These are phyloP conservation scores for Callosobruchus maculatus DNA, from an alignment of 2,888 invertebrate species.

Conservation along the genomic window DNA sequence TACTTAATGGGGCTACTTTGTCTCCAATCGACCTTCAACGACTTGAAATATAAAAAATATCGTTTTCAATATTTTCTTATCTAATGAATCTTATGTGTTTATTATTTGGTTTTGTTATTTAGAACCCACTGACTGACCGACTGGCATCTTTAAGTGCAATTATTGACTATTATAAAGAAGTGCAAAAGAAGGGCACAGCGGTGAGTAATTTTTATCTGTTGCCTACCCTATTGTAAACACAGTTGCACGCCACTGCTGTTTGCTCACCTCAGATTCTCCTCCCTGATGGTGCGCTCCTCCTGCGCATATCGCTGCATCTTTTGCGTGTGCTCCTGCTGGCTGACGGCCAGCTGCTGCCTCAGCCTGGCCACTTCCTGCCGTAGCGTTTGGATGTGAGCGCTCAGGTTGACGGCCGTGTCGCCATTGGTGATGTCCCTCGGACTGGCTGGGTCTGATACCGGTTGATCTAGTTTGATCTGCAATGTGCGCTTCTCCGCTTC, in stretches of 20 bases:
- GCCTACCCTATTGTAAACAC: too few relatives aligned
- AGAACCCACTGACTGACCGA: too few relatives aligned
- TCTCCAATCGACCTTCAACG: too few relatives aligned
- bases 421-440: constrained; percentile 86
- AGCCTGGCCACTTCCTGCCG: constrained; percentile 86
- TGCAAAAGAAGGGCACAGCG: too few relatives aligned
- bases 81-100: too few relatives aligned
- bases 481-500: constrained; percentile 95
- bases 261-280: constrained; percentile 72
- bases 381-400: constrained; percentile 90
- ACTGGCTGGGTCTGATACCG: constrained; percentile 90
- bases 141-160: too few relatives aligned
- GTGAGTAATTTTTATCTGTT: too few relatives aligned
- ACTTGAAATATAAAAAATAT: too few relatives aligned
- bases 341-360: constrained; percentile 68
- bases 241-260: background rate
- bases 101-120: too few relatives aligned
- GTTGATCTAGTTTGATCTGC: constrained; percentile 93
- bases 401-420: constrained; percentile 86
- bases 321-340: constrained; percentile 79
- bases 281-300: constrained; percentile 92
- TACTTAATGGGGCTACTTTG: too few relatives aligned
- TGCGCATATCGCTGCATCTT: constrained; percentile 93
- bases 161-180: too few relatives aligned
- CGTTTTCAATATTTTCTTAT: too few relatives aligned